Base-by-base conservation (phyloP, 2,113 vertebrate species). In the Romanogobio albipinnatus region DNA sequence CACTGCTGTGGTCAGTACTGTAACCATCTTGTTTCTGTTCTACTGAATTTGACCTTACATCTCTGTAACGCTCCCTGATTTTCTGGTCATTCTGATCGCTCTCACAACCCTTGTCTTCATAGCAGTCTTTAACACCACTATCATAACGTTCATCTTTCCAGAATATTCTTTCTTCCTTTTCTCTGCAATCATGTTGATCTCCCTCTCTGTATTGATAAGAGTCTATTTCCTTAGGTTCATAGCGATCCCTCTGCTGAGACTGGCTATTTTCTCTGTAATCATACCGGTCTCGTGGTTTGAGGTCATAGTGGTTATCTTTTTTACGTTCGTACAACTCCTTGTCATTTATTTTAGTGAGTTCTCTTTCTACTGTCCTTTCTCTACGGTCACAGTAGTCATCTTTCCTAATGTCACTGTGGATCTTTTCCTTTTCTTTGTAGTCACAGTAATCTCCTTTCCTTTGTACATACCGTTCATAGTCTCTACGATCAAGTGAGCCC, bases 21-120 rank as follows among this genome's bases (percentile, higher is more conserved):
- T 84, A 89, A 19, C 91, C 90, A 86, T 92, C 92, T 17, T 75
- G 87, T 9, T 3, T 73, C 0, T 84, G 82, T 43, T 93, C 93
- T 1, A 81, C 2, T 0, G 91, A 92, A 24, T 87, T 3, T 0
- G 92, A 92, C 26, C 88, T 86, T 22, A 91, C 14, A 75, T 91
- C 86, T 75, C 73, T 82, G 71, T 85, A 91, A 75, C 79, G 24
- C 58, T 90, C 87, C 64, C 86, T 86, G 47, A 24, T 64, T 88
- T 84, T 88, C 33, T 66, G 82, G 19, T 84, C 71, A 81, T 59
- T 70, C 11, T 70, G 59, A 82, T 83, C 84, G 24, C 76, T 66
- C n/a, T 81, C 77, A 51, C n/a, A 51, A 33, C 82, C 81, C 36
- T 51, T 74, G 26, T 86, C 24, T 13, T 85, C 85, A 73, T 61